Evolutionary conservation across 2,113 vertebrate species (phyloP), one percentile per base, ranked within the genome.

Genomic region (Poeciliopsis prolifica): DNA sequence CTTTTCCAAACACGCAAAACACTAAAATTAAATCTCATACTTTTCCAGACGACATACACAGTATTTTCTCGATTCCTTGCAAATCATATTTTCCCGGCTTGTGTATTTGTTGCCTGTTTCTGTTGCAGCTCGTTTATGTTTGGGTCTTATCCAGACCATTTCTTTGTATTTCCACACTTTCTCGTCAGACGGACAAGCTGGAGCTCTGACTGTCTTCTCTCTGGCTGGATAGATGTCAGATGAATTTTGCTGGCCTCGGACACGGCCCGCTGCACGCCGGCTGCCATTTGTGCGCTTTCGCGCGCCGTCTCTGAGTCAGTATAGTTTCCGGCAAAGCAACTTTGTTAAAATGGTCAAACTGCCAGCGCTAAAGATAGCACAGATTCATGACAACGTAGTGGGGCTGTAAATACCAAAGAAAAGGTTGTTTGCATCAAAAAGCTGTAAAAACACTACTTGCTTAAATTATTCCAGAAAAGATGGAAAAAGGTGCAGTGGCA

Each of bases 301-400:
- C 66, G 82, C 75, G 86, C 72, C 70, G 91, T 87, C 87, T 89
- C 80, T 48, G 71, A 73, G 83, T 84, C 30, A 80, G 35, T 37
- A 87, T 90, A 44, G 5, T 66, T 40, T 77, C 67, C 72, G 74
- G 81, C 80, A 62, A 48, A 19, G 70, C 78, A 75, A 37, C 82
- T 87, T 79, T 68, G 66, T 68, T 37, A 26, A 66, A 72, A 82
- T 90, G 86, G 86, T 83, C 72, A 82, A 11, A 29, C 63, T 12
- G 81, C 87, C 88, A 86, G 44, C 1, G 17, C 17, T 22, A 48
- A 48, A 72, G 83, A 82, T 79, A 84, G 35, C 10, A 84, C 72
- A 79, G 51, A 58, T 58, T 58, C 9, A n/a, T n/a, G 24, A n/a
- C 24, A 58, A 58, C 2, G 22, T 54, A 24, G 51, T 54, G 51